Evolutionary conservation across 2,113 vertebrate species (phyloP).

Genomic region (Oryzias melastigma): DNA sequence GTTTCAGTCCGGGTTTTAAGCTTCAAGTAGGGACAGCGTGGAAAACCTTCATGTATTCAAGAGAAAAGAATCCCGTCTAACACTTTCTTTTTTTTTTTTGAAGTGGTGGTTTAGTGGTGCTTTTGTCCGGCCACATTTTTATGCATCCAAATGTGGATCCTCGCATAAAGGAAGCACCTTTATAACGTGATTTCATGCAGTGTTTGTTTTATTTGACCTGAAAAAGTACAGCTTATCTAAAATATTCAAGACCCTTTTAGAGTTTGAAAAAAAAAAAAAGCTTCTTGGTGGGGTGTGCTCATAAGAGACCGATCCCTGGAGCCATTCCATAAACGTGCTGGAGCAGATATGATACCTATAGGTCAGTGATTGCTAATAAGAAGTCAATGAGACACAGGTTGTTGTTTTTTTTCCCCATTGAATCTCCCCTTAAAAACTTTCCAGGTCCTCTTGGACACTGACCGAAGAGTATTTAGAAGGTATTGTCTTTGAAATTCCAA

Average conservation of each 20-base stretch:
- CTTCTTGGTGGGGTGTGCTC: slow-evolving; percentile 59
- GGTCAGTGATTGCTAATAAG: slow-evolving; percentile 82
- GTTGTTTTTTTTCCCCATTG: slow-evolving; percentile 58
- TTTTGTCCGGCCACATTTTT: slow-evolving; percentile 32
- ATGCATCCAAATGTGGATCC: slow-evolving; percentile 24
- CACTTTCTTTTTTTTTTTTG: slow-evolving; percentile 18
- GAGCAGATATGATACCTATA: slow-evolving; percentile 78
- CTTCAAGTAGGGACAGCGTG: slow-evolving; percentile 28
- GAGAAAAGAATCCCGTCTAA: slow-evolving; percentile 33
- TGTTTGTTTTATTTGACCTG: slow-evolving; percentile 36
- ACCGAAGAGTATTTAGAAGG: slow-evolving; percentile 75
- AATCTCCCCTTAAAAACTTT: slow-evolving; percentile 58
- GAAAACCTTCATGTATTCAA: slow-evolving; percentile 31
- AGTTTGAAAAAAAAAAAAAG: slow-evolving; percentile 59
- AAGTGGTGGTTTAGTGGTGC: slow-evolving; percentile 11
- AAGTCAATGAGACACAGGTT: slow-evolving; percentile 77
- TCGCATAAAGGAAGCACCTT: slow-evolving; percentile 40
- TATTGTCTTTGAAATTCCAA: slow-evolving; percentile 83
- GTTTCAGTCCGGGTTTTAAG: slow-evolving; percentile 46
- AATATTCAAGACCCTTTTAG: slow-evolving; percentile 68
- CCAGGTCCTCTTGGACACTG: slow-evolving; percentile 58
- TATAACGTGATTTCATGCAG: slow-evolving; percentile 46
- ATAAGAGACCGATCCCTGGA: slow-evolving; percentile 71
- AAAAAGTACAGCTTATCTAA: slow-evolving; percentile 60
- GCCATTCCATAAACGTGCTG: slow-evolving; percentile 73